Evolutionary conservation across 2,797 vertebrate species (phyloP), one percentile per base, ranked within the genome.

Genomic region (Sciaenops ocellatus): DNA sequence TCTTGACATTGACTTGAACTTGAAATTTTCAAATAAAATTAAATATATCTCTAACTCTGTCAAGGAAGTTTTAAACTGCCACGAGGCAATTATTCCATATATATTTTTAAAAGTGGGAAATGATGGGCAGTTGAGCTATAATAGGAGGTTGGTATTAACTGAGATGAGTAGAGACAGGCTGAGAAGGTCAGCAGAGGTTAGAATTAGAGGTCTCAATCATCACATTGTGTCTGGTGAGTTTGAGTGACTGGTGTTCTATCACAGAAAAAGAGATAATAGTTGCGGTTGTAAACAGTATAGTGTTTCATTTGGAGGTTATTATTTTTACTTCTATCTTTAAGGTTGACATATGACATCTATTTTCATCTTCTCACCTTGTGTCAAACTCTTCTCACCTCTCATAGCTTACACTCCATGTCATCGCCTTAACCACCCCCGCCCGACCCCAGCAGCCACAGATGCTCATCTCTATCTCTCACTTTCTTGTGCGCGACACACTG

Each of bases 281-380:
- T 77, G 15, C 17, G 10, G 12, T 22, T 68, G 5, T 69, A 52
- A 87, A 60, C 16, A 57, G 1, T 59, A 2, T 41, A 28, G 6
- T 57, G 20, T 86, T 80, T 84, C 2, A 44, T n/a, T 51, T 41
- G 17, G 54, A 60, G 57, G 47, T 66, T 65, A 70, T 54, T 78
- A 65, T 83, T 76, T 75, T 60, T 60, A 60, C 50, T 15, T 46
- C 41, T 30, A 22, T 77, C 44, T 68, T 80, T 62, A 77, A 26
- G 44, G 70, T 69, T 81, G 66, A 82, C 76, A 71, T 48, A 51
- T 75, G 73, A 80, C 67, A 80, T 55, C 51, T 87, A 61, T 85
- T 88, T 85, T 78, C 68, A 85, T 85, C 81, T 51, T 79, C 59
- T 82, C 73, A 69, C 68, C 73, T 78, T 73, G 59, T 85, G 76